A percentile compares a stretch with the other conserved stretches of the same genome.
These are phyloP conservation scores for Brenthis hecate DNA, from an alignment of 2,888 invertebrate genomes.

Conservation along the genomic window DNA sequence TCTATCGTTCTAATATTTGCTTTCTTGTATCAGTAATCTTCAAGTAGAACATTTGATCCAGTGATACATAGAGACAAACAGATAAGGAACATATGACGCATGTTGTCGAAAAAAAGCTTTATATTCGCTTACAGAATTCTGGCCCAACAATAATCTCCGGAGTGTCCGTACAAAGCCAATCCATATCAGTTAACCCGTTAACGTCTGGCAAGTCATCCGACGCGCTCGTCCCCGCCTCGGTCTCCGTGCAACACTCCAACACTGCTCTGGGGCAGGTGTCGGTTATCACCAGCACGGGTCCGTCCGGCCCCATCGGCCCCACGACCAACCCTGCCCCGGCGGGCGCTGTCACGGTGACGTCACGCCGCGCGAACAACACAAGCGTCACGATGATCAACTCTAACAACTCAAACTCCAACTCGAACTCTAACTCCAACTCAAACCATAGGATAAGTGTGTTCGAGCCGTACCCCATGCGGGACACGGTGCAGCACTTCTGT, in stretches of 20 bases:
- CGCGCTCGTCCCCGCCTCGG: constrained; percentile 58
- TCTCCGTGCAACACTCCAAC: constrained; percentile 70
- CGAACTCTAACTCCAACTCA: constrained; percentile 76
- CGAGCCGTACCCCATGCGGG: constrained; percentile 95
- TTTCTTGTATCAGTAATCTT: too few relatives aligned
- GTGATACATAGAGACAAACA: not conserved
- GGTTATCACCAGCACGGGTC: constrained; percentile 47
- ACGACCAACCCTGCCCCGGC: constrained; percentile 68
- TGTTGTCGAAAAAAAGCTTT: not conserved
- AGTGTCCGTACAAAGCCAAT: constrained; percentile 58
- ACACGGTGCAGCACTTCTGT: constrained; percentile 97
- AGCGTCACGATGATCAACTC: constrained; percentile 88
- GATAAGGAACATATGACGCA: not conserved
- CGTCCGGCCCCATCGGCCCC: constrained; percentile 39
- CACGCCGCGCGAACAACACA: constrained; percentile 86
- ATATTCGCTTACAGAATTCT: constrained; percentile 50
- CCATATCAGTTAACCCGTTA: constrained; percentile 70
- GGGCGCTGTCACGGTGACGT: constrained; percentile 83
- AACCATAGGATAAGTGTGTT: constrained; percentile 89
- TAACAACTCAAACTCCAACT: constrained; percentile 66
- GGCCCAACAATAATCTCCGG: constrained; percentile 61
- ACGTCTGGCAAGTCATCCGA: constrained; percentile 68
- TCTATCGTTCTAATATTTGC: too few relatives aligned
- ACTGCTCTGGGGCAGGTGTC: constrained; percentile 68
- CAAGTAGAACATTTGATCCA: too few relatives aligned